Base-by-base conservation (phyloP, 2,797 vertebrate species). In the Onychomys torridus region DNA sequence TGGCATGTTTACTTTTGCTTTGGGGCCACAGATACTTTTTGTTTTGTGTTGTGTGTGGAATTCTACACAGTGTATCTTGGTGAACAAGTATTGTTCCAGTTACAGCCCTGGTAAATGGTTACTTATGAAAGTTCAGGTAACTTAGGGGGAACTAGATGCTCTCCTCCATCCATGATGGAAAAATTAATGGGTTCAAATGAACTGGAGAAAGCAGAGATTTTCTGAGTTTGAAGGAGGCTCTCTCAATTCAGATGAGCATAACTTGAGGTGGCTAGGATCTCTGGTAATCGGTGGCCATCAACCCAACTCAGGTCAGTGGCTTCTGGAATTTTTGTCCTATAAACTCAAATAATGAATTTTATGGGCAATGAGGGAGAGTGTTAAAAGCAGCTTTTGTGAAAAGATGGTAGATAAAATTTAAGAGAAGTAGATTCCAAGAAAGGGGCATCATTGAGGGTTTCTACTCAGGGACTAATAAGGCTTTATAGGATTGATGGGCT, bases 371-470 rank as follows among this genome's bases (percentile, higher is more conserved):
- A 84, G 2, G 37, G 81, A 11, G 34, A 61, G 37, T 65, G 21
- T 46, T 65, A 46, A 4, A 84, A 21, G 43, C 5, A 9, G 19
- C 2, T 43, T 82, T 84, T 46, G 46, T 61, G 46, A 21, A 63
- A 34, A 63, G 0, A 10, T 65, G 8, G 1, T 37, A 82, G n/a
- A 40, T 63, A 46, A 83, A 43, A 46, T 46, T 65, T 84, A 65
- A 46, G 27, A 63, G 27, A 9, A 32, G 16, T 32, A 27, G 8
- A 32, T 46, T 43, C 8, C 14, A 84, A 9, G 7, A 43, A 46
- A 21, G 14, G 9, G 16, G 0, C 17, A 46, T 1, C 0, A 21
- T 43, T 84, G 25, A 19, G 5, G 10, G 2, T 17, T 5, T 32
- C 13, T 21, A 2, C 27, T 46, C 40, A 46, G 40, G 2, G 37